Evolutionary conservation across 2,888 invertebrate species (phyloP).

Genomic region (Cephus runcator): DNA sequence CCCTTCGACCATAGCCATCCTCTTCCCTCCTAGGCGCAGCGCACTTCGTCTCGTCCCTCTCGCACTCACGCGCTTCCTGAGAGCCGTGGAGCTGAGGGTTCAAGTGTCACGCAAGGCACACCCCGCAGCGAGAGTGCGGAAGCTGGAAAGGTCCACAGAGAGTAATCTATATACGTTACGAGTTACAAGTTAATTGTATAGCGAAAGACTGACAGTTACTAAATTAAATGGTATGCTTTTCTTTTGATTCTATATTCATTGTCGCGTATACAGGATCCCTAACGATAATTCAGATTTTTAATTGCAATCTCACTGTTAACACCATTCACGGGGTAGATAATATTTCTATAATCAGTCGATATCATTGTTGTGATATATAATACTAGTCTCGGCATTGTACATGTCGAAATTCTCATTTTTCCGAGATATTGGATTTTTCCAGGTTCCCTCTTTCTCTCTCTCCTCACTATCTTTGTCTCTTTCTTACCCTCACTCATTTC

Average conservation of each 20-base stretch:
- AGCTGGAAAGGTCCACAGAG: conserved; percentile 47
- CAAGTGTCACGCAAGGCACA: conserved; percentile 58
- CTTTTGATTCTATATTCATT: background rate
- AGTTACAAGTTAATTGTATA: conserved; percentile 20
- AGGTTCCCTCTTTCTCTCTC: conserved; percentile 11
- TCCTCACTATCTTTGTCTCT: conserved; percentile 11
- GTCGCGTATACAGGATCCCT: background rate
- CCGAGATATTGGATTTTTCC: conserved; percentile 49
- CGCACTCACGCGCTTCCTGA: conserved; percentile 37
- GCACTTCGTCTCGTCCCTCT: conserved; percentile 23
- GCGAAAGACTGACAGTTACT: background rate
- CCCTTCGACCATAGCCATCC: conserved; percentile 52
- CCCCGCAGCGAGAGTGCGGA: conserved; percentile 46
- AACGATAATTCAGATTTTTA: background rate
- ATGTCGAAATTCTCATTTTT: conserved; percentile 40
- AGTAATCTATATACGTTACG: conserved; percentile 10
- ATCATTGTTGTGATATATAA: background rate
- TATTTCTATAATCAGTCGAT: background rate
- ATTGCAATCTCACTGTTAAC: background rate
- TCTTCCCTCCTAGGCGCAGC: conserved; percentile 21
- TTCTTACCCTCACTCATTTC: conserved; percentile 17
- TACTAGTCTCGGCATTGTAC: background rate
- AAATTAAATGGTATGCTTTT: background rate
- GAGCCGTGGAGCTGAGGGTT: conserved; percentile 42
- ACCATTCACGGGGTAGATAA: background rate